Evolutionary conservation across 2,113 vertebrate genomes (phyloP), one percentile per base, ranked within the genome.

Genomic region (Cricetomys ansorgei): DNA sequence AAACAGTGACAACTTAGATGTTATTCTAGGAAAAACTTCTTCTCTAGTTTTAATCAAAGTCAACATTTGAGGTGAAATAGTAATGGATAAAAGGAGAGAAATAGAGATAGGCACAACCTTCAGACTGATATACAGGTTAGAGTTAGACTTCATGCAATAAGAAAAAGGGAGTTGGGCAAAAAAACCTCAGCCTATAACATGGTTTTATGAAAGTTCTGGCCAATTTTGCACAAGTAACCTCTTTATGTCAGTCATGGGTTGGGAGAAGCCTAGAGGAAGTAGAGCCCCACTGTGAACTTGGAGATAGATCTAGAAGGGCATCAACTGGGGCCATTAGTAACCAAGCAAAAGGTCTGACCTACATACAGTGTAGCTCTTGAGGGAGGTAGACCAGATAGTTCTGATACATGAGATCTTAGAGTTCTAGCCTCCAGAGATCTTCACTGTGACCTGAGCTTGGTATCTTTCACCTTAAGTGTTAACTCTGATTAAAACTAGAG

Each of bases 41-140:
- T 12, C 27, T 92, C 27, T 80, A 64, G 27, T 96, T 91, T 94
- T 70, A 65, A 96, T n/a, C n/a, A n/a, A n/a, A n/a, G n/a, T n/a
- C n/a, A n/a, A n/a, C n/a, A n/a, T n/a, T n/a, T n/a, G n/a, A n/a
- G n/a, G n/a, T n/a, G n/a, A n/a, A n/a, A n/a, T n/a, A 5, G 10
- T 65, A 86, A 50, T 3, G 19, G 37, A n/a, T 40, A 59, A 87
- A 89, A 67, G 1, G 45, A 86, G 19, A 19, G 16, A 53, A 40
- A 48, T 6, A 53, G 59, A 91, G n/a, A 21, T 27, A 23, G 37
- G 40, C 55, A 79, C 40, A 91, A 15, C 31, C 69, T 92, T 79
- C 69, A 83, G 16, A 53, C 2, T 79, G 53, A 77, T 43, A 79
- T 15, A 9, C 11, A 65, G 10, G 7, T 83, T 88, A 81, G 50